phyloP scores from a whole-genome alignment of 2,888 invertebrate genomes.

The Chloromyia formosa region DNA sequence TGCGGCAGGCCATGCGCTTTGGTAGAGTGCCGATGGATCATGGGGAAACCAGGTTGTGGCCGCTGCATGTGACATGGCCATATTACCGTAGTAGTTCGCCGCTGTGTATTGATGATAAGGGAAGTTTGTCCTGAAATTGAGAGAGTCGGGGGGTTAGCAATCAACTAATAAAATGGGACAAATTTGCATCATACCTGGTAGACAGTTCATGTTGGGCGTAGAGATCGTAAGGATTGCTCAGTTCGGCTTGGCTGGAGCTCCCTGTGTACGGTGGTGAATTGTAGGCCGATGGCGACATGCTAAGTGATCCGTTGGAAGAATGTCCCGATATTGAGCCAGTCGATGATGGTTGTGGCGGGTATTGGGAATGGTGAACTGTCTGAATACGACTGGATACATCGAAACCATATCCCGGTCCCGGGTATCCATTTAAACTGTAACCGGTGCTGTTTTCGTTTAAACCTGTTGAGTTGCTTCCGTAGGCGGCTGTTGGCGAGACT shows the following conservation, averaged over 20 bases:
- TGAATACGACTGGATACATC: constrained; percentile 36
- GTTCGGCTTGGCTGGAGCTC: constrained; percentile 25
- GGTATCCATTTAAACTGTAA: constrained; percentile 26
- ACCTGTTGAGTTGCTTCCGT: neutral
- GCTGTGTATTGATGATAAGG: constrained; percentile 60
- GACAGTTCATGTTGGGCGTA: constrained; percentile 46
- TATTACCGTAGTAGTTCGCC: constrained; percentile 62
- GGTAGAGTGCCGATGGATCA: constrained; percentile 60
- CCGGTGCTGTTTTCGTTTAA: constrained; percentile 11
- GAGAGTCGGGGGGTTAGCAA: neutral
- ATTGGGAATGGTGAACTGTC: constrained; percentile 53
- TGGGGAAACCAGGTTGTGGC: constrained; percentile 60
- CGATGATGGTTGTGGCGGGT: constrained; percentile 63
- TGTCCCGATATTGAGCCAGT: constrained; percentile 62
- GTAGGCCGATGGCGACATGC: constrained; percentile 61
- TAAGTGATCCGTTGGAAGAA: constrained; percentile 59
- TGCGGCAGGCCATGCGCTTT: constrained; percentile 56
- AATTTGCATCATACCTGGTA: constrained; percentile 40
- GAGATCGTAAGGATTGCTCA: constrained; percentile 35
- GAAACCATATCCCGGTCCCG: constrained; percentile 1
- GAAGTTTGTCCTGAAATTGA: constrained; percentile 35
- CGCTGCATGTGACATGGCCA: constrained; percentile 57
- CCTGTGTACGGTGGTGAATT: constrained; percentile 57
- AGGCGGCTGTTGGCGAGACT: neutral
- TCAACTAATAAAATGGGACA: neutral